These are phyloP conservation scores for Machimus rusticus DNA, from an alignment of 2,888 invertebrate species.

Conservation along the genomic window DNA sequence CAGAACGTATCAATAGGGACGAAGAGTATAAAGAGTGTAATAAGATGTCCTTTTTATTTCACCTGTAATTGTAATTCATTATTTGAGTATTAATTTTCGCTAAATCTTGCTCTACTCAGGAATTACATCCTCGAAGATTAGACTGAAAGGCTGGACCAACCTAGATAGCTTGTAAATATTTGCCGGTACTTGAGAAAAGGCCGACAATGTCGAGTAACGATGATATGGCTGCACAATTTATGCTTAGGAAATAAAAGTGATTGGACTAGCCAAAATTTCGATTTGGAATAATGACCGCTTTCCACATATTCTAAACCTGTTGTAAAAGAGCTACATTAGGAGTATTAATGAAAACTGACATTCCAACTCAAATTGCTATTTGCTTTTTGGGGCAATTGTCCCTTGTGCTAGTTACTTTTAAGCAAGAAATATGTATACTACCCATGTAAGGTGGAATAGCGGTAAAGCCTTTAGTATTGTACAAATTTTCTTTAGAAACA, in stretches of 20 bases:
- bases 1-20: constrained; percentile 16
- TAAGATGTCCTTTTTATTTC: constrained; percentile 31
- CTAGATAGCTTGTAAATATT: constrained; percentile 4
- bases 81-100: constrained; percentile 36
- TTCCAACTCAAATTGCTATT: background rate
- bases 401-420: background rate
- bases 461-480: background rate
- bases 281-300: constrained; percentile 17
- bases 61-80: constrained; percentile 30
- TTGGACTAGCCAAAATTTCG: constrained; percentile 2
- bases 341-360: background rate
- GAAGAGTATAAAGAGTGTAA: constrained; percentile 4
- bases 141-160: constrained; percentile 18
- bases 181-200: constrained; percentile 25
- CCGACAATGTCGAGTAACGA: background rate
- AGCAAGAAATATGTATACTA: background rate
- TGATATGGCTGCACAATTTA: background rate
- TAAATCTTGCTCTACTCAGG: constrained; percentile 35
- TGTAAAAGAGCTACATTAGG: background rate
- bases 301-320: background rate
- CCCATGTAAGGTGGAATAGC: background rate
- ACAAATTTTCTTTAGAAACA: background rate
- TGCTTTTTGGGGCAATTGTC: background rate
- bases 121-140: constrained; percentile 30
- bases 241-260: constrained; percentile 14